These are phyloP conservation scores for Serrognathus titanus DNA, from an alignment of 2,888 invertebrate species.

Conservation along the genomic window DNA sequence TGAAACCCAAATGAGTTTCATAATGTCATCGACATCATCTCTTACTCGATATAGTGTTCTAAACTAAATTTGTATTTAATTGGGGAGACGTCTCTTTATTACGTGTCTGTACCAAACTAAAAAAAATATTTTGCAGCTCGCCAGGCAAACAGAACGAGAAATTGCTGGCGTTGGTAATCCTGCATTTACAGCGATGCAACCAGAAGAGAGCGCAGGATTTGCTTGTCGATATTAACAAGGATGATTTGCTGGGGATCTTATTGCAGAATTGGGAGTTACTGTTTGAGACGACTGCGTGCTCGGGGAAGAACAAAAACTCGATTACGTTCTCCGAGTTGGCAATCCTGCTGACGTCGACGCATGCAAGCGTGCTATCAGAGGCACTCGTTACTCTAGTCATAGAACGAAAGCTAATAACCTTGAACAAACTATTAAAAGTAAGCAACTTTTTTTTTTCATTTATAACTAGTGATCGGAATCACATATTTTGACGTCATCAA, in stretches of 20 bases:
- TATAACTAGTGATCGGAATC: neutral
- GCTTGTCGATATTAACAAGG: constrained; percentile 47
- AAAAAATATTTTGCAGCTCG: constrained; percentile 32
- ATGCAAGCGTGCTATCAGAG: constrained; percentile 50
- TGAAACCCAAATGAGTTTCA: too few relatives aligned
- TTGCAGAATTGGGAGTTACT: constrained; percentile 52
- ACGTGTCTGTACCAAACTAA: too few relatives aligned
- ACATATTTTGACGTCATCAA: too few relatives aligned
- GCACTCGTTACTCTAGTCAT: constrained; percentile 51
- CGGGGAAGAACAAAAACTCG: constrained; percentile 42
- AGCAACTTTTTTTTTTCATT: neutral
- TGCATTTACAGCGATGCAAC: constrained; percentile 55
- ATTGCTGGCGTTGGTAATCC: constrained; percentile 49
- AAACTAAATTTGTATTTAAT: too few relatives aligned
- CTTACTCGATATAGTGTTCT: too few relatives aligned
- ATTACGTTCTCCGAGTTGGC: constrained; percentile 57
- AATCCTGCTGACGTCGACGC: constrained; percentile 51
- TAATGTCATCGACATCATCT: too few relatives aligned
- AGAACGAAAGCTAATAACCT: constrained; percentile 44
- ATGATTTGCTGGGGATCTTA: constrained; percentile 46
- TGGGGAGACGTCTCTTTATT: too few relatives aligned
- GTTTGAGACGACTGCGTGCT: constrained; percentile 48
- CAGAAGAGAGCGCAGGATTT: constrained; percentile 49
- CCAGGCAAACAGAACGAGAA: constrained; percentile 41
- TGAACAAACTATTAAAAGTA: constrained; percentile 49